Percentiles rank a stretch among this genome's conserved stretches.
Evolutionary conservation across 2,888 invertebrate species (phyloP).

Genomic region (Suillia variegata): DNA sequence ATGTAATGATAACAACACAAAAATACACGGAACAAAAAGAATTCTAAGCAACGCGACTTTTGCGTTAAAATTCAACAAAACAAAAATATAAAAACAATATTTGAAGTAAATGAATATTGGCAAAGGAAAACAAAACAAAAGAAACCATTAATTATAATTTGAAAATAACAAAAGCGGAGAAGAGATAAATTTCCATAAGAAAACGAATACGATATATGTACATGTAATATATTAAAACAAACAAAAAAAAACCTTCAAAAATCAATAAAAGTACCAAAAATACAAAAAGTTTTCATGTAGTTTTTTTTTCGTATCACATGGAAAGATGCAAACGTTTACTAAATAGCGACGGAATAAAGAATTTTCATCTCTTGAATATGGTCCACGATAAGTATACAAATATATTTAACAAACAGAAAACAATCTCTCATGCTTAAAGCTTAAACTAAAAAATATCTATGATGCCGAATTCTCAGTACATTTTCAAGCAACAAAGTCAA

Average conservation of each 20-base stretch:
- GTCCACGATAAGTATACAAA: too few species aligned
- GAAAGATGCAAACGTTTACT: too few species aligned
- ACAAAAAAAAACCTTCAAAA: conserved; percentile 36
- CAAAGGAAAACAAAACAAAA: not conserved
- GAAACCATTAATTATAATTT: conserved; percentile 15
- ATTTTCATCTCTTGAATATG: too few species aligned
- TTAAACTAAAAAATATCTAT: too few species aligned
- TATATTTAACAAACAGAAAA: too few species aligned
- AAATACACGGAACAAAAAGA: conserved; percentile 6
- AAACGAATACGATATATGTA: conserved; percentile 53
- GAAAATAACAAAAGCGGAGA: too few species aligned
- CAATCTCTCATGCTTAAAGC: too few species aligned
- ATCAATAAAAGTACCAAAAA: conserved; percentile 34
- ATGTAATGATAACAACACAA: conserved; percentile 24
- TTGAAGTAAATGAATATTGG: not conserved
- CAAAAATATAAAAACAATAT: conserved; percentile 1
- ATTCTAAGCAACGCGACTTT: not conserved
- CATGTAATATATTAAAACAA: conserved; percentile 52
- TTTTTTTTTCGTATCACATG: conserved; percentile 4
- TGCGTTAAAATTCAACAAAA: not conserved
- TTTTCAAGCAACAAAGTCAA: too few species aligned
- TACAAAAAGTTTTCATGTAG: conserved; percentile 5
- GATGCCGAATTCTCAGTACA: too few species aligned
- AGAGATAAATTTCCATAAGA: conserved; percentile 29
- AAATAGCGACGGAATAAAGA: too few species aligned